A percentile compares a stretch with the other conserved stretches of the same genome.
Conservation (phyloP, 2,113 vertebrate species). For the Delphinapterus leucas region DNA sequence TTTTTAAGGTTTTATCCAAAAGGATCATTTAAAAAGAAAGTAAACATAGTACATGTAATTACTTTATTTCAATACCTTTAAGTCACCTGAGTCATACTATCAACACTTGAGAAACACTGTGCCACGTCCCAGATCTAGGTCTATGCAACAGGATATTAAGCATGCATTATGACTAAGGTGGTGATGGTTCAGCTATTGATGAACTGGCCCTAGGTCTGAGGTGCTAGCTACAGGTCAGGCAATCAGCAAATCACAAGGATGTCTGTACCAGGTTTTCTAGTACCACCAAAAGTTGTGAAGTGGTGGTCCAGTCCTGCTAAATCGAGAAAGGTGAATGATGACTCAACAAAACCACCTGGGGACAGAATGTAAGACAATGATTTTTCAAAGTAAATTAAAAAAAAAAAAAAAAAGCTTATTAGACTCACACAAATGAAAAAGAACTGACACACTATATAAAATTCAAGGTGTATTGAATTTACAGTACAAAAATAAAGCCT, state of each 20-base stretch:
- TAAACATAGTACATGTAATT: background rate
- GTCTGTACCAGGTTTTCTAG: constrained; percentile 88
- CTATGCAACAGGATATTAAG: constrained; percentile 73
- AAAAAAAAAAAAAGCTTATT: constrained; percentile 68
- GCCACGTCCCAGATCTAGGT: constrained; percentile 76
- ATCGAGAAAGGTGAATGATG: constrained; percentile 94
- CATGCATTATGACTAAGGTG: constrained; percentile 79
- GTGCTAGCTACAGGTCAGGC: constrained; percentile 76
- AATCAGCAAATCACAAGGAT: constrained; percentile 79
- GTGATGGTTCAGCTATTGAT: constrained; percentile 73
- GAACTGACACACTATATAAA: constrained; percentile 65
- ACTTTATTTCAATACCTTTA: constrained; percentile 81
- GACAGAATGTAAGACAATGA: constrained; percentile 87
- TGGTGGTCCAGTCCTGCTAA: constrained; percentile 93
- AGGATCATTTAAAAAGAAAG: constrained; percentile 18
- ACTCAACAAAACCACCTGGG: constrained; percentile 94
- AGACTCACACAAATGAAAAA: constrained; percentile 75
- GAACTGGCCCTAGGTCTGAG: constrained; percentile 66
- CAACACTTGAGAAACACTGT: constrained; percentile 68
- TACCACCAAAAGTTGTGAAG: constrained; percentile 89
- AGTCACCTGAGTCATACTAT: constrained; percentile 70
- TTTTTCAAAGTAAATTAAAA: constrained; percentile 78
- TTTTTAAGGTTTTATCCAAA: constrained; percentile 14
- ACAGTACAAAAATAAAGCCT: constrained; percentile 64
- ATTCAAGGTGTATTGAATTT: constrained; percentile 74